These are phyloP conservation scores for Spodoptera exigua DNA, from an alignment of 2,888 invertebrate species.

Conservation along the genomic window DNA sequence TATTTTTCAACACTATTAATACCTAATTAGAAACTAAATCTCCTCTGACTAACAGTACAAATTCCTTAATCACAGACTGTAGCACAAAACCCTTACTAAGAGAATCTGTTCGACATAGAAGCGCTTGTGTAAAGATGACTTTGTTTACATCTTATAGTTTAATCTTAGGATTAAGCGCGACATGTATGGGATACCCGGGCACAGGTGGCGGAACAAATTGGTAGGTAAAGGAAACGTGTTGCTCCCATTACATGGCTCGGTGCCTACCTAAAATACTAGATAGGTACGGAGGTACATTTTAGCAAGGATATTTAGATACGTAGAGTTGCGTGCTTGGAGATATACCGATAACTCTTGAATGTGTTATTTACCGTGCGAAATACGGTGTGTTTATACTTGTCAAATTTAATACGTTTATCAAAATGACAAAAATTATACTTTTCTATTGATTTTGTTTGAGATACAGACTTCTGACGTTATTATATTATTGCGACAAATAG, in stretches of 20 bases:
- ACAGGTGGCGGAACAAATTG: slow-evolving; percentile 72
- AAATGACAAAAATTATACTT: too few relatives aligned
- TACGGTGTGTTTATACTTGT: too few relatives aligned
- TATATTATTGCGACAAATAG: too few relatives aligned
- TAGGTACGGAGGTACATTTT: slow-evolving; percentile 34
- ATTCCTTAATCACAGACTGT: slow-evolving; percentile 7
- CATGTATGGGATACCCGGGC: slow-evolving; percentile 56
- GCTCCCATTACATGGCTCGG: slow-evolving; percentile 53
- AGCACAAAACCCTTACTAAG: slow-evolving; percentile 12
- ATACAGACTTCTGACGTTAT: too few relatives aligned
- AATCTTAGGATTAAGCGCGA: slow-evolving; percentile 60
- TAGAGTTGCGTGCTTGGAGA: too few relatives aligned
- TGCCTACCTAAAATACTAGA: slow-evolving; percentile 57
- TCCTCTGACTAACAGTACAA: neutral
- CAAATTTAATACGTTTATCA: too few relatives aligned
- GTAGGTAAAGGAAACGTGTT: slow-evolving; percentile 46
- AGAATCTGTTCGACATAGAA: slow-evolving; percentile 27
- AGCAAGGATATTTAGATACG: too few relatives aligned
- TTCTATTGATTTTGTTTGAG: too few relatives aligned
- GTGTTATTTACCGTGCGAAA: too few relatives aligned
- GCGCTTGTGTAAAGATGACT: slow-evolving; percentile 38
- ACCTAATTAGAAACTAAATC: too few relatives aligned
- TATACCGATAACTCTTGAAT: too few relatives aligned
- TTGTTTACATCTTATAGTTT: slow-evolving; percentile 63
- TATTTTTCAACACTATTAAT: too few relatives aligned